phyloP scores from a whole-genome alignment of 1,140 invertebrate species.

The Cheumatopsyche charites region DNA sequence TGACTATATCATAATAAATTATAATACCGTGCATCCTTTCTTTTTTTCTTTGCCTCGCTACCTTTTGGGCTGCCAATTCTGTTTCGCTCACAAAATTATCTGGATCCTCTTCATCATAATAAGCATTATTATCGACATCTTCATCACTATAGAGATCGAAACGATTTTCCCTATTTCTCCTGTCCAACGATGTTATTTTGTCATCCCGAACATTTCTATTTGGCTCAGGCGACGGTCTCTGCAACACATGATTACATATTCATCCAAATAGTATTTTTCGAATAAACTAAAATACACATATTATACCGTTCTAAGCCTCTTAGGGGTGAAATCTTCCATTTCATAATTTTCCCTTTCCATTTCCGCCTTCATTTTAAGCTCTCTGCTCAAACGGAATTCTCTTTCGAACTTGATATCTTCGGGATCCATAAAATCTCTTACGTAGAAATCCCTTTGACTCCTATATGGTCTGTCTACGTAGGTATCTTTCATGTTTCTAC shows the following conservation, averaged over 20 bases:
- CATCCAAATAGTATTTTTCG: neutral
- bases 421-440: constrained; percentile 35
- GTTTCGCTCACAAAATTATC: constrained; percentile 53
- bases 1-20: neutral
- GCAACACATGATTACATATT: neutral
- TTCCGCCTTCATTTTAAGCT: constrained; percentile 32
- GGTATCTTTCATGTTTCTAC: constrained; percentile 14
- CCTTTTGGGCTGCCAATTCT: constrained; percentile 43
- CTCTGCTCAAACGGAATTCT: constrained; percentile 18
- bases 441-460: constrained; percentile 28
- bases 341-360: constrained; percentile 36
- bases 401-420: constrained; percentile 19
- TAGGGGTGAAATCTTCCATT: constrained; percentile 31
- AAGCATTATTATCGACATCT: constrained; percentile 38
- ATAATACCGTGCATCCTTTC: constrained; percentile 36
- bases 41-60: constrained; percentile 39
- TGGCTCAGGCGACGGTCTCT: constrained; percentile 26
- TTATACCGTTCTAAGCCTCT: constrained; percentile 16
- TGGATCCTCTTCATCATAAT: constrained; percentile 51
- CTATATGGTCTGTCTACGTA: constrained; percentile 28
- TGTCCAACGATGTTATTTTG: constrained; percentile 24
- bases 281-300: neutral
- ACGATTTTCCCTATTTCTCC: constrained; percentile 27
- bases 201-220: neutral
- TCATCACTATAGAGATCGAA: constrained; percentile 49